Conservation (phyloP, 2,888 invertebrate species). For the Aphrophora alni region DNA sequence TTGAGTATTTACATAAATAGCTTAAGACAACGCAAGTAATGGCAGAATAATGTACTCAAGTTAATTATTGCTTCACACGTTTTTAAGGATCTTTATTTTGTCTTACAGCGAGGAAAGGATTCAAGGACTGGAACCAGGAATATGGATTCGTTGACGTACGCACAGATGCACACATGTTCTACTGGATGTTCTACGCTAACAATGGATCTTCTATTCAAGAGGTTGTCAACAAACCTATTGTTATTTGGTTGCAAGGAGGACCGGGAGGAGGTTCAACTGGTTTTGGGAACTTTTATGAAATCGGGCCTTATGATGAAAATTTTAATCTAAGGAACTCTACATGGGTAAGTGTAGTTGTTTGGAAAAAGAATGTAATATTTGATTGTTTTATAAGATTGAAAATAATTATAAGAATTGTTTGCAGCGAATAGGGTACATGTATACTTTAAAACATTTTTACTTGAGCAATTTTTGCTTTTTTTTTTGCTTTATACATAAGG, state of each 20-base stretch:
- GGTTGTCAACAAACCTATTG: constrained; percentile 68
- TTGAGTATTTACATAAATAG: too few species aligned
- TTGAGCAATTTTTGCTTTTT: too few species aligned
- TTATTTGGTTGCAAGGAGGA: constrained; percentile 92
- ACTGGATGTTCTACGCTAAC: constrained; percentile 80
- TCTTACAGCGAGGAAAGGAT: constrained; percentile 54
- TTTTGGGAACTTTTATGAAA: constrained; percentile 86
- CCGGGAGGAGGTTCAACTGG: constrained; percentile 82
- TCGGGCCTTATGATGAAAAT: constrained; percentile 75
- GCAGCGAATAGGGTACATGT: too few species aligned
- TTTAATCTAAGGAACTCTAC: constrained; percentile 72
- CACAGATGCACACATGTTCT: constrained; percentile 81
- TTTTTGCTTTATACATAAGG: too few species aligned
- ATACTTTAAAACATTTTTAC: too few species aligned
- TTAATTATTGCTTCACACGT: too few species aligned
- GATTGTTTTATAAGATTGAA: too few species aligned
- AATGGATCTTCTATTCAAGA: constrained; percentile 62
- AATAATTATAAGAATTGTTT: too few species aligned
- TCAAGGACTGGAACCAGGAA: constrained; percentile 55
- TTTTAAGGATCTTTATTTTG: too few species aligned
- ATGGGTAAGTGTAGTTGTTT: constrained; percentile 76
- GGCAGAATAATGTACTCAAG: too few species aligned
- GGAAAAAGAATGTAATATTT: too few species aligned
- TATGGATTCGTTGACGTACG: constrained; percentile 78
- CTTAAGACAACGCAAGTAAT: too few species aligned